A percentile compares a stretch with the other conserved stretches of the same genome.
Evolutionary conservation across 2,113 vertebrate genomes (phyloP).

Genomic region (Motacilla tschutschensis): DNA sequence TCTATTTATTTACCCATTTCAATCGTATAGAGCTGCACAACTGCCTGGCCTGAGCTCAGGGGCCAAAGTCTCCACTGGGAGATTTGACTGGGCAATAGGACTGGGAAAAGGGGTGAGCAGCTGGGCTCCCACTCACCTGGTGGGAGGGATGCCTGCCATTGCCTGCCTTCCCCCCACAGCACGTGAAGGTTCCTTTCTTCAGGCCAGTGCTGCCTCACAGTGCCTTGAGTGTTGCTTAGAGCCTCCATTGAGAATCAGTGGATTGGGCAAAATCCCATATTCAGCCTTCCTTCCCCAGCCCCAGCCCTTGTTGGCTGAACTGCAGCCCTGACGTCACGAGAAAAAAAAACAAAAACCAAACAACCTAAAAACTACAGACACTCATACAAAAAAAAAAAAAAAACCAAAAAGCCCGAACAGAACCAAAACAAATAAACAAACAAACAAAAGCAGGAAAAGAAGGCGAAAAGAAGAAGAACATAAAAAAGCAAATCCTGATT

Average conservation of each 20-base stretch:
- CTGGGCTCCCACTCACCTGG: conserved; percentile 2
- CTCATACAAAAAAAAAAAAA: neutral
- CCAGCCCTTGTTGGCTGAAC: conserved; percentile 46
- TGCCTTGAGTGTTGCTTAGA: conserved; percentile 38
- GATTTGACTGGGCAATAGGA: conserved; percentile 1
- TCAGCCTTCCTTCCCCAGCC: conserved; percentile 12
- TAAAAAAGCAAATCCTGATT: neutral
- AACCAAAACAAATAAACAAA: neutral
- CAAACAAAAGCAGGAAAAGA: neutral
- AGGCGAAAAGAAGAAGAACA: rapidly evolving
- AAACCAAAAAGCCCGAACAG: too few species aligned
- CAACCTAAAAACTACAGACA: neutral
- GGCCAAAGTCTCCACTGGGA: neutral
- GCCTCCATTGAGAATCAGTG: conserved; percentile 74
- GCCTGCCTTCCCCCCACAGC: neutral
- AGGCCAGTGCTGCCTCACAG: conserved; percentile 13
- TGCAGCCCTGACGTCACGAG: conserved; percentile 37
- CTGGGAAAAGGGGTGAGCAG: neutral
- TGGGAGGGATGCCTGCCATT: neutral
- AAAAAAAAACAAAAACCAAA: neutral
- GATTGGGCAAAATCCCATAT: conserved; percentile 76
- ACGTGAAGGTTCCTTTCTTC: conserved; percentile 35
- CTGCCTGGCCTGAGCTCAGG: rapidly evolving
- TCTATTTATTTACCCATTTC: conserved; percentile 12
- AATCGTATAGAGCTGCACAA: neutral